These are phyloP conservation scores for Nibea coibor DNA, from an alignment of 2,113 vertebrate species.

Conservation along the genomic window DNA sequence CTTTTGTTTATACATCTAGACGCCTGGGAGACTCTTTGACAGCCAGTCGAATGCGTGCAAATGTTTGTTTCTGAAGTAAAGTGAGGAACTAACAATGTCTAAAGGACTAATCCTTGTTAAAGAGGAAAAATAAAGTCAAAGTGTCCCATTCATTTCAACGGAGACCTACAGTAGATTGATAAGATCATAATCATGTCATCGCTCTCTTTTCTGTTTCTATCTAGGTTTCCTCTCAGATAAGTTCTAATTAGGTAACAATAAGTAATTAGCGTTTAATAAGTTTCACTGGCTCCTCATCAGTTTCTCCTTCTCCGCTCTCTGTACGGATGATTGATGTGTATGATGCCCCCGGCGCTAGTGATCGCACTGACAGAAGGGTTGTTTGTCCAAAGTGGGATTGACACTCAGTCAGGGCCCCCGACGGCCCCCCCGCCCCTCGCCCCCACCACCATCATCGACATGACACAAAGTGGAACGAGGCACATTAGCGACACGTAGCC, in stretches of 20 bases:
- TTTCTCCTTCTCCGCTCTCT: neutral
- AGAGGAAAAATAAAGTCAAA: constrained; percentile 18
- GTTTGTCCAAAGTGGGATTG: constrained; percentile 90
- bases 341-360: constrained; percentile 52
- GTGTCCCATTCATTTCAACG: constrained; percentile 2
- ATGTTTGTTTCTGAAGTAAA: neutral
- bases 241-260: constrained; percentile 53
- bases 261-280: constrained; percentile 41
- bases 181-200: constrained; percentile 49
- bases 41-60: neutral
- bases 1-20: neutral
- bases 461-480: constrained; percentile 90
- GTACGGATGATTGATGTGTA: constrained; percentile 57
- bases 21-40: neutral
- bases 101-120: neutral
- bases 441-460: constrained; percentile 81
- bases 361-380: constrained; percentile 68
- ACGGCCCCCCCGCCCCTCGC: constrained; percentile 40
- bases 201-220: constrained; percentile 33
- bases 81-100: neutral
- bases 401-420: constrained; percentile 82
- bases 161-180: constrained; percentile 5
- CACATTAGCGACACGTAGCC: constrained; percentile 87
- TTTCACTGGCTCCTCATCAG: neutral
- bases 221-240: constrained; percentile 36